These are phyloP conservation scores for Oxygymnocypris stewartii DNA, from an alignment of 2,113 vertebrate genomes.

Conservation along the genomic window DNA sequence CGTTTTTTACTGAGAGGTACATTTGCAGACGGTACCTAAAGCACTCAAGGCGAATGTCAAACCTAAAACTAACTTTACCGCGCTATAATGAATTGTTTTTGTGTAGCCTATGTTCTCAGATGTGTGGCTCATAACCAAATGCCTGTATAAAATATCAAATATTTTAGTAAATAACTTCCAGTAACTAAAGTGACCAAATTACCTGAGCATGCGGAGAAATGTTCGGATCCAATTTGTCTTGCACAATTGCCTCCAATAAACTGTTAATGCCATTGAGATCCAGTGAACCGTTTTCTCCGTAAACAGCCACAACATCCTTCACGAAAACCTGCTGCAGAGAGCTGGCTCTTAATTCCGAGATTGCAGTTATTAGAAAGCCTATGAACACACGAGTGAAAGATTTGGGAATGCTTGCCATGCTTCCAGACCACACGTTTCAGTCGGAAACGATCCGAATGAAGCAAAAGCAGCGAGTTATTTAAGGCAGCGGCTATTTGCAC, in stretches of 20 bases:
- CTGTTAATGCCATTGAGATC: conserved; percentile 39
- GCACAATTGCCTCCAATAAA: conserved; percentile 35
- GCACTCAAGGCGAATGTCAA: too few species aligned
- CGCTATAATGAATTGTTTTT: not conserved
- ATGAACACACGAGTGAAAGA: not conserved
- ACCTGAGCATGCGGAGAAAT: conserved; percentile 46
- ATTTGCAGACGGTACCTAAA: too few species aligned
- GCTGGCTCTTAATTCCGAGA: conserved; percentile 3
- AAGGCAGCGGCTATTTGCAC: too few species aligned
- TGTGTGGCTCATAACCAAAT: not conserved
- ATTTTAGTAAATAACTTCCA: not conserved
- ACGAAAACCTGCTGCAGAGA: conserved; percentile 34
- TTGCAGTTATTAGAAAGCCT: conserved; percentile 11
- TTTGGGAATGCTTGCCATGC: conserved; percentile 27
- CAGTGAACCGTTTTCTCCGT: conserved; percentile 52
- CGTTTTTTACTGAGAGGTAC: too few species aligned
- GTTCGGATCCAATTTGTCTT: not conserved
- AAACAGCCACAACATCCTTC: conserved; percentile 47
- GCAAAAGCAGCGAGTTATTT: not conserved
- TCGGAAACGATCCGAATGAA: not conserved
- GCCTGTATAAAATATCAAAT: not conserved
- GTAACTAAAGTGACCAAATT: not conserved
- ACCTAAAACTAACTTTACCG: too few species aligned
- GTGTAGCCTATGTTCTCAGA: not conserved
- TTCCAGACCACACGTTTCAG: conserved; percentile 14